Evolutionary conservation across 1,140 invertebrate species (phyloP).

Genomic region (Sinonovacula constricta): DNA sequence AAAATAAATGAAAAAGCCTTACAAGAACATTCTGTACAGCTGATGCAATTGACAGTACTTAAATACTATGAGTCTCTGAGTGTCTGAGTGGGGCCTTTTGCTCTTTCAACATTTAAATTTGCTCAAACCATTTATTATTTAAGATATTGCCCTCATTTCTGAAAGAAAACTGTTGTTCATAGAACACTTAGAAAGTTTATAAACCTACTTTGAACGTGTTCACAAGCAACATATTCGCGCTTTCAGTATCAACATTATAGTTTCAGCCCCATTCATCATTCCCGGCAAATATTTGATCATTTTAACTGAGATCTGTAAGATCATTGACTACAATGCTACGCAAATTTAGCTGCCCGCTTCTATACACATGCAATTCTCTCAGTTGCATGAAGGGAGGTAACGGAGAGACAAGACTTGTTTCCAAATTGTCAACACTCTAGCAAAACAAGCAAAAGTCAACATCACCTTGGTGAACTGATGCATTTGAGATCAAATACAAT

Average conservation of each 20-base stretch:
- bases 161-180: background rate
- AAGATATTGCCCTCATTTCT: background rate
- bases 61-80: background rate
- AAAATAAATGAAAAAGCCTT: background rate
- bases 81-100: background rate
- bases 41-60: no score
- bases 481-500: no score
- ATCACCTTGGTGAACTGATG: no score
- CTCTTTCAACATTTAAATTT: background rate
- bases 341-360: conserved; percentile 1
- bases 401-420: no score
- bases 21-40: background rate
- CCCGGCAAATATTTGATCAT: no score
- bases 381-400: no score
- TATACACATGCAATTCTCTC: no score
- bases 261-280: no score
- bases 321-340: background rate
- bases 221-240: no score
- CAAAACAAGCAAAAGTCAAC: no score
- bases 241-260: no score
- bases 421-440: no score
- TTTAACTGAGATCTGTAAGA: background rate
- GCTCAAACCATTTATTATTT: background rate
- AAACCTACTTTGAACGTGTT: background rate
- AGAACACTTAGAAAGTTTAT: background rate